Base-by-base conservation (phyloP, 2,797 vertebrate genomes). In the Takifugu rubripes region DNA sequence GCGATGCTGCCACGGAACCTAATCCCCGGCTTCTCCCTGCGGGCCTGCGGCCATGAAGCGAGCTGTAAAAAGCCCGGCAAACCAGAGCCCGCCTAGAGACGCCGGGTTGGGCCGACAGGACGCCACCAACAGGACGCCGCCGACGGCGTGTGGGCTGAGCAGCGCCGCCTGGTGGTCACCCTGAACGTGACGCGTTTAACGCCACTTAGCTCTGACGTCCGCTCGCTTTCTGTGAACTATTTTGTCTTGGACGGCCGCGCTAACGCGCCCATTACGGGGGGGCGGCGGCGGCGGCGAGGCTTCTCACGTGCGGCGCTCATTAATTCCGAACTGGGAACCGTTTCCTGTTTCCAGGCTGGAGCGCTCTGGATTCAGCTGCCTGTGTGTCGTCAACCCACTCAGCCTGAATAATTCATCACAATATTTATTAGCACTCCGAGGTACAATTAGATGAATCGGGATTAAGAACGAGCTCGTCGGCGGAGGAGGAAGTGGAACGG, bases 381-480 rank as follows among this genome's bases (percentile, higher is more conserved):
- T 88, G 75, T 87, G 82, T 89, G 84, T 89, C 85, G 86, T 87
- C 84, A 83, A 81, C 84, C 83, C 81, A 81, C 85, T 83, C 87
- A 74, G 81, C 72, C 77, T 89, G 85, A 88, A 88, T 90, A 85
- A 90, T 90, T 90, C 88, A 91, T 88, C 83, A 82, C 82, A 86
- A 85, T 89, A 90, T 90, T 90, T 90, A 90, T 89, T 87, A 91
- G 82, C 87, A 90, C 90, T 88, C 87, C 84, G 84, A 91, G 89
- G 86, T 87, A 87, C 88, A 89, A 90, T 91, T 91, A 90, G 86
- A 89, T 84, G 81, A 88, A 83, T 86, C 86, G 87, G 85, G 86
- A 89, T 90, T 88, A 87, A 81, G 81, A 86, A 85, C 80, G 68
- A 72, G 82, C 81, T 87, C 70, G 75, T 84, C 81, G 83, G 80